phyloP scores from a whole-genome alignment of 2,113 vertebrate species.

The human region GRCh38 chr7:131549501-131550000 shows the following conservation, averaged over 20 bases:
- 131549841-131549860: slow-evolving; percentile 43
- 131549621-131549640: neutral
- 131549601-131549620: neutral
- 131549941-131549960: neutral
- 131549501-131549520: neutral
- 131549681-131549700: neutral
- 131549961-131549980: neutral
- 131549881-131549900: neutral
- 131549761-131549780: slow-evolving; percentile 73
- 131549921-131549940: neutral
- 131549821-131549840: slow-evolving; percentile 64
- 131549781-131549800: slow-evolving; percentile 75
- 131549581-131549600: neutral
- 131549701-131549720: neutral
- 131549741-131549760: slow-evolving; percentile 22
- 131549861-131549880: slow-evolving; percentile 61
- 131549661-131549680: neutral
- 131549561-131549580: neutral
- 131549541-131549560: neutral
- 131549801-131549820: slow-evolving; percentile 73
- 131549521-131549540: neutral
- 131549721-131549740: slow-evolving; percentile 9
- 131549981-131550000: neutral
- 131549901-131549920: neutral
- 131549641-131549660: neutral